phyloP scores from a whole-genome alignment of 2,888 invertebrate genomes.

The Phyllotreta striolata region DNA sequence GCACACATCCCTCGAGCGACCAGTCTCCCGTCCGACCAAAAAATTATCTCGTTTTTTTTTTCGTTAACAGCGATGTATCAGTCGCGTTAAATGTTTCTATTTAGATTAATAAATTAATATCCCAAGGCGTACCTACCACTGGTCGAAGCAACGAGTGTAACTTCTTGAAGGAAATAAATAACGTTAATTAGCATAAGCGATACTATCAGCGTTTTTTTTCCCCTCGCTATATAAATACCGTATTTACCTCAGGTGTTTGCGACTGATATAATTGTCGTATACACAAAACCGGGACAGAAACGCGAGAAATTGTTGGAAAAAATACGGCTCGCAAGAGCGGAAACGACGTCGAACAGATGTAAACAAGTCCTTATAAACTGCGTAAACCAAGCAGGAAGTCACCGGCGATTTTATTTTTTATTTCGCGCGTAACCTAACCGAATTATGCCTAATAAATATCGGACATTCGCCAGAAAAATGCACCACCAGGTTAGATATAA shows the following conservation, averaged over 20 bases:
- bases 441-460: no score
- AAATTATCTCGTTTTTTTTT: no score
- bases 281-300: no score
- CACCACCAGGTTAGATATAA: no score
- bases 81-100: neutral
- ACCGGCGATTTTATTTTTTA: no score
- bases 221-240: conserved; percentile 41
- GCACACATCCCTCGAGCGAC: neutral
- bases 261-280: conserved; percentile 46
- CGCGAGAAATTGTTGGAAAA: conserved; percentile 33
- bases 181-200: conserved; percentile 45
- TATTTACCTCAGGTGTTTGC: conserved; percentile 41
- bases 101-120: neutral
- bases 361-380: conserved; percentile 48
- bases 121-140: conserved; percentile 8
- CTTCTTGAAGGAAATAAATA: conserved; percentile 44
- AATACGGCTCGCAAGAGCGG: conserved; percentile 39
- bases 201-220: conserved; percentile 43
- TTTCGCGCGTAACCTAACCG: no score
- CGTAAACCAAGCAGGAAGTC: conserved; percentile 42
- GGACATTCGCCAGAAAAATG: no score
- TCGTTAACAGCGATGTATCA: no score
- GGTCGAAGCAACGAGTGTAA: conserved; percentile 29
- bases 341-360: conserved; percentile 51
- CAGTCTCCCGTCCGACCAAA: neutral